phyloP scores from a whole-genome alignment of 2,888 invertebrate genomes.

The Lasius fuliginosus region DNA sequence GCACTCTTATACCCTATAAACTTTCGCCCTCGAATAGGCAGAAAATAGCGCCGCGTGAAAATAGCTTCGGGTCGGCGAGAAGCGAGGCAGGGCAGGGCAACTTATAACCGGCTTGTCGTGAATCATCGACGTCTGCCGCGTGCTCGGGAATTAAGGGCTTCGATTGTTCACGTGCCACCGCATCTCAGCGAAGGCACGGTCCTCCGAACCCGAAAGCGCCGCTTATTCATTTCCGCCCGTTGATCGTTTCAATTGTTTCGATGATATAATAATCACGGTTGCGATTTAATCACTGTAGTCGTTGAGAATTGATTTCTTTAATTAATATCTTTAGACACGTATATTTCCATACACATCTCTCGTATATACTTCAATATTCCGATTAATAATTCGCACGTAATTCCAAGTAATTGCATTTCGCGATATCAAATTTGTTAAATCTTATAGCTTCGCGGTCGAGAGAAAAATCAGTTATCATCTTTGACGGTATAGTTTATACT shows the following conservation, averaged over 20 bases:
- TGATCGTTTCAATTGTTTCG: slow-evolving; percentile 8
- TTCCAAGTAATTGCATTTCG: background rate
- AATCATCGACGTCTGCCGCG: slow-evolving; percentile 74
- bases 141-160: slow-evolving; percentile 70
- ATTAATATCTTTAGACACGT: background rate
- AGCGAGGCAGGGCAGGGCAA: background rate
- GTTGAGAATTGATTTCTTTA: background rate
- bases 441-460: too few species aligned
- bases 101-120: slow-evolving; percentile 63
- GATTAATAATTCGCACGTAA: background rate
- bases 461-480: background rate
- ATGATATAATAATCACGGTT: slow-evolving; percentile 27
- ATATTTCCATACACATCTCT: background rate
- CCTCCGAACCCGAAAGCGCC: background rate
- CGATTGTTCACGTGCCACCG: slow-evolving; percentile 65
- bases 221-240: background rate
- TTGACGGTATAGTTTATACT: slow-evolving; percentile 2
- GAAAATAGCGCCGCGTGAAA: slow-evolving; percentile 54
- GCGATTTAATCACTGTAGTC: background rate
- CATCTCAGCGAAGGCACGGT: background rate
- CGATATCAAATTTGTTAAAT: background rate
- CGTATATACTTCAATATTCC: background rate
- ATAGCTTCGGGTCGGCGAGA: slow-evolving; percentile 22
- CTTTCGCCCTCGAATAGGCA: slow-evolving; percentile 51
- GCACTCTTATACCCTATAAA: slow-evolving; percentile 46